phyloP scores from a whole-genome alignment of 2,797 vertebrate genomes.

The Okamejei kenojei region DNA sequence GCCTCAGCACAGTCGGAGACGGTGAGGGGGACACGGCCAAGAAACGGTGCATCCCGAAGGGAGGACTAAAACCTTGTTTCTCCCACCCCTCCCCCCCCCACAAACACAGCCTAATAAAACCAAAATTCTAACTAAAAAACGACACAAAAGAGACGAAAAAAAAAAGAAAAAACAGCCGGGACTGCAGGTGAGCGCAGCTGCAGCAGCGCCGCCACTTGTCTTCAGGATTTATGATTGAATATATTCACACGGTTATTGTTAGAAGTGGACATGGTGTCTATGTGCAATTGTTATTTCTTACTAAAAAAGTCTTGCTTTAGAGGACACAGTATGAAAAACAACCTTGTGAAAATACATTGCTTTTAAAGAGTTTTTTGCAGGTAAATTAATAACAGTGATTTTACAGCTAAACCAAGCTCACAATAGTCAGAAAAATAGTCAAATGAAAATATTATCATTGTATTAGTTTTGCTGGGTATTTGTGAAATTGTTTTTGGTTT shows the following conservation, averaged over 20 bases:
- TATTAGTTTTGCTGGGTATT: background rate
- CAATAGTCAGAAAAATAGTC: background rate
- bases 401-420: background rate
- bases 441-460: background rate
- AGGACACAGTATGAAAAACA: background rate
- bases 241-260: background rate
- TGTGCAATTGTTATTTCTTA: background rate
- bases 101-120: too few species aligned
- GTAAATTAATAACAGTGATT: background rate
- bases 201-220: too few species aligned
- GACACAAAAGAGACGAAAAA: too few species aligned
- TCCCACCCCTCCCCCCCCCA: too few species aligned
- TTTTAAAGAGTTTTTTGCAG: background rate
- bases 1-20: too few species aligned
- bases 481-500: background rate
- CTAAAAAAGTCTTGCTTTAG: background rate
- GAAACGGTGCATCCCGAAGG: too few species aligned
- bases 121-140: too few species aligned
- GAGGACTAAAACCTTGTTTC: too few species aligned
- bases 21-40: too few species aligned
- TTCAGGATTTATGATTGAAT: background rate
- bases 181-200: too few species aligned
- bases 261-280: background rate
- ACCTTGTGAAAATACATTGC: background rate
- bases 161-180: too few species aligned